These are phyloP conservation scores for Halesus radiatus DNA, from an alignment of 1,140 invertebrate genomes.

Conservation along the genomic window DNA sequence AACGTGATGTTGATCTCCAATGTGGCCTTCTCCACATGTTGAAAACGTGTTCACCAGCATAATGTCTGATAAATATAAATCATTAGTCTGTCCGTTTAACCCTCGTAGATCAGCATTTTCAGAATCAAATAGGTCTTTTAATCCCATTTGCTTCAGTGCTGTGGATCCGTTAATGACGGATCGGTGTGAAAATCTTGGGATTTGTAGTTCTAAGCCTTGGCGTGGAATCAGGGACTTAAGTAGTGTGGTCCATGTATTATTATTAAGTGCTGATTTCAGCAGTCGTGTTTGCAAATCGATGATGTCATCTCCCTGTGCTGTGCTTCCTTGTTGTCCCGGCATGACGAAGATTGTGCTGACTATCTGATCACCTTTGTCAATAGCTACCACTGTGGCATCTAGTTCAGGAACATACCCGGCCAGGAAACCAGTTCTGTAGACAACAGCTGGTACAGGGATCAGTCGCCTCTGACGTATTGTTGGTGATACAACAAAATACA, in stretches of 20 bases:
- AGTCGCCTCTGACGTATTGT: conserved; percentile 82
- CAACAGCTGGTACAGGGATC: conserved; percentile 84
- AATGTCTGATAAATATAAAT: conserved; percentile 84
- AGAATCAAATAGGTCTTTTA: conserved; percentile 81
- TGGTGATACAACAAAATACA: conserved; percentile 87
- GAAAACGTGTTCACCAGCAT: conserved; percentile 84
- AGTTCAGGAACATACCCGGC: conserved; percentile 86
- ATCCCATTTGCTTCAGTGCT: conserved; percentile 83
- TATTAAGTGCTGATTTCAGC: conserved; percentile 75
- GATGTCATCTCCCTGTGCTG: conserved; percentile 82
- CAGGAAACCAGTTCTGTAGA: conserved; percentile 81
- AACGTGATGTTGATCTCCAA: conserved; percentile 81
- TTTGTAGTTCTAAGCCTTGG: conserved; percentile 81
- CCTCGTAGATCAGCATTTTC: conserved; percentile 84
- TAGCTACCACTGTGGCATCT: conserved; percentile 84
- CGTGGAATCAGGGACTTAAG: conserved; percentile 80
- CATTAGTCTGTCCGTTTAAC: conserved; percentile 80
- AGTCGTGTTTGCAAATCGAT: conserved; percentile 79
- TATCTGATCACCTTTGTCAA: conserved; percentile 78
- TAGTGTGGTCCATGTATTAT: conserved; percentile 80
- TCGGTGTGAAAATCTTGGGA: conserved; percentile 86
- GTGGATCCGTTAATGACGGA: conserved; percentile 84
- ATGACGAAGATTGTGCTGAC: conserved; percentile 85
- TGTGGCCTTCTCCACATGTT: conserved; percentile 82
- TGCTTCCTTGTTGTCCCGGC: conserved; percentile 82